These are phyloP conservation scores for Nasonia longicornis DNA, from an alignment of 1,140 invertebrate species.

Conservation along the genomic window DNA sequence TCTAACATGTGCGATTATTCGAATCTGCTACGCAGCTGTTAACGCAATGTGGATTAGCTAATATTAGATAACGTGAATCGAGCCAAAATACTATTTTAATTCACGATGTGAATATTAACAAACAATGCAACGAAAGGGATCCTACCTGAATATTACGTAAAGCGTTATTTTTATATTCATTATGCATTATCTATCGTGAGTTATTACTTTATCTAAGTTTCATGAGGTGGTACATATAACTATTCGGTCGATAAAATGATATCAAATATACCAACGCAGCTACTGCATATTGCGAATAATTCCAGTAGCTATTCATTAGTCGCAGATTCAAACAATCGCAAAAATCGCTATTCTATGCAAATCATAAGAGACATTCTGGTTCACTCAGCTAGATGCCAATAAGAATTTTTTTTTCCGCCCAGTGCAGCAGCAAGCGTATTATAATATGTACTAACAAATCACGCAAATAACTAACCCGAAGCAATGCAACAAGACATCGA, in stretches of 20 bases:
- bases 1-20: background rate
- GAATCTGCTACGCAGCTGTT: too few relatives aligned
- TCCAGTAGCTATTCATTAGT: background rate
- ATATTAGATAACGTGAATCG: too few relatives aligned
- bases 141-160: conserved; percentile 13
- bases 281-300: background rate
- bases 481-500: too few relatives aligned
- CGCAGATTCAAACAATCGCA: background rate
- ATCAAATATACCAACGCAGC: background rate
- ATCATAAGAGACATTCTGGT: background rate
- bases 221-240: background rate
- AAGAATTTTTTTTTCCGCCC: too few relatives aligned
- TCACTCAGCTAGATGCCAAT: background rate
- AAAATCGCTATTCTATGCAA: background rate
- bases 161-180: background rate
- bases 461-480: too few relatives aligned
- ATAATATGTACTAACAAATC: too few relatives aligned
- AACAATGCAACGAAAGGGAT: background rate
- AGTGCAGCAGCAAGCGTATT: too few relatives aligned
- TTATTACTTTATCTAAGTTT: background rate
- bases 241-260: background rate
- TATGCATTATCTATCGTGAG: too few relatives aligned
- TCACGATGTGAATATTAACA: background rate
- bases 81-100: background rate
- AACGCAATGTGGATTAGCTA: too few relatives aligned